These are phyloP conservation scores for Simalia tracyae DNA, from an alignment of 2,797 vertebrate species.

Conservation along the genomic window DNA sequence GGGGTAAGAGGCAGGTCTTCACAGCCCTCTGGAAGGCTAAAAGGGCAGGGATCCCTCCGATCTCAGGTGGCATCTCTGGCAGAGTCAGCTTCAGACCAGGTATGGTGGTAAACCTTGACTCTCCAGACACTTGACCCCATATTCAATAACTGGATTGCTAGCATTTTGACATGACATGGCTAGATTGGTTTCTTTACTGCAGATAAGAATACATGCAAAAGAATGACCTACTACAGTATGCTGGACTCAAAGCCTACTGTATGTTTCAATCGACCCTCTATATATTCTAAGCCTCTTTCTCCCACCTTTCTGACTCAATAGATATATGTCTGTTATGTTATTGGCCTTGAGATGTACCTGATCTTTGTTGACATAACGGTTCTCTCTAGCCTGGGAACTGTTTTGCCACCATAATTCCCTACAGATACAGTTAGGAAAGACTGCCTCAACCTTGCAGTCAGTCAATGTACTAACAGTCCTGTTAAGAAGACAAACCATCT, in stretches of 20 bases:
- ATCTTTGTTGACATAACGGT: not conserved
- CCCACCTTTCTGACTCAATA: not conserved
- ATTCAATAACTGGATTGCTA: not conserved
- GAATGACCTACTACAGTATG: not conserved
- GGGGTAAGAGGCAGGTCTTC: too few relatives aligned
- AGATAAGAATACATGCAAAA: not conserved
- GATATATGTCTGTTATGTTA: not conserved
- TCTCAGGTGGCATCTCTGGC: too few relatives aligned
- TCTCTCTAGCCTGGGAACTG: not conserved
- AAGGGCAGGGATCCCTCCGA: too few relatives aligned
- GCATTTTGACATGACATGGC: not conserved
- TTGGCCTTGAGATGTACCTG: not conserved
- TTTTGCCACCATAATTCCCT: not conserved
- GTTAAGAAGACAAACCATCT: not conserved
- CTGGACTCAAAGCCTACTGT: not conserved
- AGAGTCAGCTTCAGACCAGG: too few relatives aligned
- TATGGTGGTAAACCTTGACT: not conserved
- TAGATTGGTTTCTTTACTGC: not conserved
- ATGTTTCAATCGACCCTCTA: not conserved
- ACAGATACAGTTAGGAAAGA: not conserved
- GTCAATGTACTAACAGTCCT: not conserved
- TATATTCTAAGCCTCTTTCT: not conserved
- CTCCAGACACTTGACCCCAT: not conserved
- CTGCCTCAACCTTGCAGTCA: not conserved
- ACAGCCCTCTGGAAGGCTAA: too few relatives aligned